phyloP scores from a whole-genome alignment of 2,113 vertebrate genomes.

The Thymallus thymallus region DNA sequence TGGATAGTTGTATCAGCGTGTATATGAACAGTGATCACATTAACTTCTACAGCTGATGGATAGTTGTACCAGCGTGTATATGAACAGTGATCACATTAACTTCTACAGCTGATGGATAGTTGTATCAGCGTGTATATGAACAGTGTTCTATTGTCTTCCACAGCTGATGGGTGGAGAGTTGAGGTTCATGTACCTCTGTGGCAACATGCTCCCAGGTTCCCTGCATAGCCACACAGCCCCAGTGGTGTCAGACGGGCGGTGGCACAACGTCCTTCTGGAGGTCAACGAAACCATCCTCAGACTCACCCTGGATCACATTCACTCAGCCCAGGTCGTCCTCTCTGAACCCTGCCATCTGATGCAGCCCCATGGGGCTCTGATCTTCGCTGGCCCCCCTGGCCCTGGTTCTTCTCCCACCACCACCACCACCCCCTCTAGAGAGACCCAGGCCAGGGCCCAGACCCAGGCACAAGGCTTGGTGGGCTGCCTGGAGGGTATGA shows the following conservation, averaged over 20 bases:
- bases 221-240: slow-evolving; percentile 53
- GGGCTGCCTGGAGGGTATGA: slow-evolving; percentile 83
- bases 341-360: slow-evolving; percentile 70
- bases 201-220: slow-evolving; percentile 45
- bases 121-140: too few relatives aligned
- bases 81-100: too few relatives aligned
- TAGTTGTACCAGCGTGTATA: too few relatives aligned
- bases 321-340: slow-evolving; percentile 57
- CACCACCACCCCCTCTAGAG: neutral
- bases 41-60: neutral
- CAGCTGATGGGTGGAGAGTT: slow-evolving; percentile 80
- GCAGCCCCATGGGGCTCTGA: slow-evolving; percentile 65
- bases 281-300: slow-evolving; percentile 70
- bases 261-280: slow-evolving; percentile 84
- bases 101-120: neutral
- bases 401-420: neutral
- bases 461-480: slow-evolving; percentile 68
- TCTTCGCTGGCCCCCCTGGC: slow-evolving; percentile 63
- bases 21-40: too few relatives aligned
- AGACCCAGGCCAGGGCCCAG: neutral
- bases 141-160: slow-evolving; percentile 21
- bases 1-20: too few relatives aligned
- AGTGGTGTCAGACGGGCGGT: slow-evolving; percentile 73
- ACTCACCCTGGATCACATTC: slow-evolving; percentile 75
- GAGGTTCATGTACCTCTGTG: slow-evolving; percentile 79